Percentiles rank a stretch among this genome's conserved stretches.
Evolutionary conservation across 2,113 vertebrate species (phyloP).

Genomic region (Vicugna pacos): DNA sequence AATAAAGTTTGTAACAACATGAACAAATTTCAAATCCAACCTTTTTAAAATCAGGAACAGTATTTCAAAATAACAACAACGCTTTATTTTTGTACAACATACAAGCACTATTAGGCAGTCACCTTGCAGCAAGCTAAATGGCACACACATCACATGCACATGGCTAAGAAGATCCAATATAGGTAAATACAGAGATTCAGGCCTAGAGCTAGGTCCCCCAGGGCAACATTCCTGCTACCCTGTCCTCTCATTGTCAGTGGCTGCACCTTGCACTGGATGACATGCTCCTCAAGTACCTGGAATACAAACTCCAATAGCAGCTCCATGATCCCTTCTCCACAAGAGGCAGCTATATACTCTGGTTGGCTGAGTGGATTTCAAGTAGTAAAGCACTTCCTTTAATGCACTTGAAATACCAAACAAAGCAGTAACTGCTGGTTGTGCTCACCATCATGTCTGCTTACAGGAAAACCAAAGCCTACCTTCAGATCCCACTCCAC

Average conservation of each 20-base stretch:
- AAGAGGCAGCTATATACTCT: background rate
- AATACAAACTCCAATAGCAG: background rate
- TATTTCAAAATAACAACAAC: slow-evolving; percentile 32
- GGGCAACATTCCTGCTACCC: background rate
- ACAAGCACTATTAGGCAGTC: background rate
- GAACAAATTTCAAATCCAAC: slow-evolving; percentile 54
- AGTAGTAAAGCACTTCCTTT: slow-evolving; percentile 21
- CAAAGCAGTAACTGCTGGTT: background rate
- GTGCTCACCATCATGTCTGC: background rate
- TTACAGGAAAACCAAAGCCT: background rate
- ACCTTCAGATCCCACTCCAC: background rate
- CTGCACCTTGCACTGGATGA: background rate
- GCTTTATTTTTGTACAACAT: slow-evolving; percentile 14
- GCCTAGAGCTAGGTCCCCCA: background rate
- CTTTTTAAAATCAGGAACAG: slow-evolving; percentile 10
- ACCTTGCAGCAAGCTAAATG: slow-evolving; percentile 25
- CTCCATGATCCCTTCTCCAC: background rate
- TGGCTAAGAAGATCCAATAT: background rate
- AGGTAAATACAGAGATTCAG: slow-evolving; percentile 9
- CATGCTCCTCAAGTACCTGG: background rate
- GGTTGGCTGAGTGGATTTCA: slow-evolving; percentile 33
- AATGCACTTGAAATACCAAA: slow-evolving; percentile 49
- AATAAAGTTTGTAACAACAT: slow-evolving; percentile 29
- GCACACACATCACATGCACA: background rate
- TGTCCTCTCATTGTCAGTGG: background rate